Base-by-base conservation (phyloP, 2,888 invertebrate species). In the Cataglyphis altisquamis region DNA sequence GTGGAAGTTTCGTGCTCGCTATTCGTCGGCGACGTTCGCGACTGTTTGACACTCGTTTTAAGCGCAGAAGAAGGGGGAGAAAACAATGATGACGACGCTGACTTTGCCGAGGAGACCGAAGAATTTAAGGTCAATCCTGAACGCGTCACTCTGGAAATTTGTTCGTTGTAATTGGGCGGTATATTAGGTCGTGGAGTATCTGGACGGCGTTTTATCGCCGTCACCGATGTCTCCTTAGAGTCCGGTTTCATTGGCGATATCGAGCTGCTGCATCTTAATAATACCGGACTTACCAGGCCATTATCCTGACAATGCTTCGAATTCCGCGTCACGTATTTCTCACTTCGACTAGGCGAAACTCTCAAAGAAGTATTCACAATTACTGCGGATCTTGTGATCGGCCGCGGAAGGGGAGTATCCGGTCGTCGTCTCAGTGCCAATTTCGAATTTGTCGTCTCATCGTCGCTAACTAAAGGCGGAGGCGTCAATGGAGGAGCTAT, bases 181-280 rank as follows among this genome's bases (percentile, higher is more conserved):
- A 78, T 68, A 1, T 78, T 86, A 1, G 94, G 93, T 57, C 94
- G 84, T 0, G 94, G 94, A 3, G 94, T 94, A 62, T 94, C 94
- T 0, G 93, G 93, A 32, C 93, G 85, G 5, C 90, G 90, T 83
- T 85, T 92, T 3, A 12, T 3, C 0, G 63, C 10, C 82, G 15
- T 84, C 3, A 77, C 57, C 32, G 74, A 29, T 1, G 41, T 5
- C 32, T 87, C 88, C 25, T 86, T 88, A 6, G 70, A 63, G 0
- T 87, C 84, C 1, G 75, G 64, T 78, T 84, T 87, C 57, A 86
- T 84, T 1, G 83, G 82, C 10, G 88, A 85, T 86, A 88, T 90
- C 29, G 90, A 89, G 63, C 86, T 91, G 21, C 86, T 89, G 68
- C 86, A 87, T 63, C 89, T 82, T 36, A 90, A 84, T 5, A 80